These are phyloP conservation scores for Villa cingulata DNA, from an alignment of 2,888 invertebrate species.

Conservation along the genomic window DNA sequence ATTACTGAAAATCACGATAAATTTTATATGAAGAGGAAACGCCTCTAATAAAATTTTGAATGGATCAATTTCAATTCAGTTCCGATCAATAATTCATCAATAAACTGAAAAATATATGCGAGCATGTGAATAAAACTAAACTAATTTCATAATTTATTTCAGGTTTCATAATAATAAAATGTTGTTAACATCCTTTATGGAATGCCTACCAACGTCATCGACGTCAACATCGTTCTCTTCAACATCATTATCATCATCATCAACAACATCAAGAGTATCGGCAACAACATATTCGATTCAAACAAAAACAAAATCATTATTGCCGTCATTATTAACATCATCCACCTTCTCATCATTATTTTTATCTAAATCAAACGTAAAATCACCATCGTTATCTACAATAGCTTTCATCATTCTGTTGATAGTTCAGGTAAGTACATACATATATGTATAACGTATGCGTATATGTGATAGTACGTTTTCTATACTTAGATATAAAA, in stretches of 20 bases:
- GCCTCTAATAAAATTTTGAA: no score
- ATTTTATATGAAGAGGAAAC: no score
- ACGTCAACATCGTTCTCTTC: no score
- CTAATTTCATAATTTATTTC: no score
- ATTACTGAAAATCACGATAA: no score
- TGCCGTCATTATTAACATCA: neutral
- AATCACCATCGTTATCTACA: slow-evolving; percentile 6
- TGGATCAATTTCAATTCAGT: neutral
- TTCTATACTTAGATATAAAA: no score
- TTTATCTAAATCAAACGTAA: neutral
- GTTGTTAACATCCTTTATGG: neutral
- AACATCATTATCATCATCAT: no score
- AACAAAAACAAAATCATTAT: neutral
- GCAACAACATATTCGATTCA: neutral
- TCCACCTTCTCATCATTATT: no score
- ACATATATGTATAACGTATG: neutral
- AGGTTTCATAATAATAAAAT: neutral
- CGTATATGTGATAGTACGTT: no score
- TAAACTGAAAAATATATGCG: no score
- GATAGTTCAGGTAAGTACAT: slow-evolving; percentile 9
- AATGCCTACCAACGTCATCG: no score
- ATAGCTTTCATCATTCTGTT: slow-evolving; percentile 10
- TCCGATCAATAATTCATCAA: neutral
- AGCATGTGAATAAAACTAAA: no score
- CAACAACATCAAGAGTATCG: neutral